Evolutionary conservation across 2,797 vertebrate species (phyloP).

Genomic region (Danio tinwini): DNA sequence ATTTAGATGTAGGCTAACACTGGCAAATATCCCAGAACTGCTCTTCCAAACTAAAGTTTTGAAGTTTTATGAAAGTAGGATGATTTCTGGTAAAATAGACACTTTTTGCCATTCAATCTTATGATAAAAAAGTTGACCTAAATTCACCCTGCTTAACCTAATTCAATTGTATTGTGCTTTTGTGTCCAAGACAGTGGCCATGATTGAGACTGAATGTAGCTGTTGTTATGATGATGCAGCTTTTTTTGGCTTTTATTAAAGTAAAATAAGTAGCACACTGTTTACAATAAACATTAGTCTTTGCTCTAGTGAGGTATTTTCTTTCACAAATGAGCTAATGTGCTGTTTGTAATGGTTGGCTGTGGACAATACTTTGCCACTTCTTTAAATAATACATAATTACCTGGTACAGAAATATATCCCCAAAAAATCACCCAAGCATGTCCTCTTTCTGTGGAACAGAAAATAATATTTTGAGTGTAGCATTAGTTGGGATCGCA

Average conservation of each 20-base stretch:
- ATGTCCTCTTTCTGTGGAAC: not conserved
- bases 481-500: not conserved
- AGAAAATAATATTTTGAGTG: not conserved
- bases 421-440: not conserved
- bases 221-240: not conserved
- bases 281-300: slow-evolving; percentile 4
- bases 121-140: not conserved
- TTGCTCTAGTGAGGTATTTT: not conserved
- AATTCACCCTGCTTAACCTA: not conserved
- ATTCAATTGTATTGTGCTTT: not conserved
- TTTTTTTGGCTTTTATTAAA: slow-evolving; percentile 6
- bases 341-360: not conserved
- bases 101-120: slow-evolving; percentile 20
- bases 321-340: not conserved
- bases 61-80: slow-evolving; percentile 14
- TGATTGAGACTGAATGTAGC: slow-evolving; percentile 9
- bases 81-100: slow-evolving; percentile 2
- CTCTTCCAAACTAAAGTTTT: not conserved
- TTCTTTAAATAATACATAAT: not conserved
- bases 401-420: not conserved
- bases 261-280: not conserved
- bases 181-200: not conserved
- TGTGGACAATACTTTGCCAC: not conserved
- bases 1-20: slow-evolving; percentile 5
- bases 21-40: slow-evolving; percentile 28